A percentile compares a stretch with the other conserved stretches of the same genome.
Conservation (phyloP, 2,113 vertebrate species). For the Otolemur garnettii region DNA sequence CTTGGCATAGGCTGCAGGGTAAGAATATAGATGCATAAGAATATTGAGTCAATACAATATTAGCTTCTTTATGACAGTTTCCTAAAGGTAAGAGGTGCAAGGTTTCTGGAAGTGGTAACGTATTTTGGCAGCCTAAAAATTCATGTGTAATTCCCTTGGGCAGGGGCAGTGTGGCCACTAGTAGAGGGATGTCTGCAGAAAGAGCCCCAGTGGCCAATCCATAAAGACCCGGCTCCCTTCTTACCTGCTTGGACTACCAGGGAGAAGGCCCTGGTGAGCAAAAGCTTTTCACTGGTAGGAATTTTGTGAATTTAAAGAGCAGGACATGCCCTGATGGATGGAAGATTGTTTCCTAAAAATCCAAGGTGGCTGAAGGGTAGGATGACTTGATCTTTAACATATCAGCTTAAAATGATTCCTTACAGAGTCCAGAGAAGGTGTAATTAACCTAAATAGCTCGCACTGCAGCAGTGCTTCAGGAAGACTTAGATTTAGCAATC, state of each 20-base stretch:
- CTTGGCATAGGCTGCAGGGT: neutral
- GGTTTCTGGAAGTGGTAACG: neutral
- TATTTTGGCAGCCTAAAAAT: neutral
- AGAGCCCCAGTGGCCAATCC: neutral
- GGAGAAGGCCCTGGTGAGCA: neutral
- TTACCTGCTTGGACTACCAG: neutral
- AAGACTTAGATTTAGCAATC: conserved; percentile 84
- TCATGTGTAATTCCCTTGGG: neutral
- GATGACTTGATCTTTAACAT: conserved; percentile 60
- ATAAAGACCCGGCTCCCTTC: neutral
- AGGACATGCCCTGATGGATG: neutral
- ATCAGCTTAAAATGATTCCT: conserved; percentile 73
- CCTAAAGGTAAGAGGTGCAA: neutral
- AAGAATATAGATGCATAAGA: neutral
- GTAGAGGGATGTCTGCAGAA: neutral
- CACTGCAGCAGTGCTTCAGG: conserved; percentile 74
- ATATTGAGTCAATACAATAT: neutral
- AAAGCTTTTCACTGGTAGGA: neutral
- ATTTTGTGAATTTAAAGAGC: neutral
- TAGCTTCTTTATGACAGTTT: neutral
- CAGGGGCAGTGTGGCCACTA: neutral
- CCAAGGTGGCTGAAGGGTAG: neutral
- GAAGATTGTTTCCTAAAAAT: neutral
- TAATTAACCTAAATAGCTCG: conserved; percentile 78
- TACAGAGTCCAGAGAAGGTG: conserved; percentile 78